Conservation (phyloP, 2,797 vertebrate species). For the Paedocypris micromegethes region DNA sequence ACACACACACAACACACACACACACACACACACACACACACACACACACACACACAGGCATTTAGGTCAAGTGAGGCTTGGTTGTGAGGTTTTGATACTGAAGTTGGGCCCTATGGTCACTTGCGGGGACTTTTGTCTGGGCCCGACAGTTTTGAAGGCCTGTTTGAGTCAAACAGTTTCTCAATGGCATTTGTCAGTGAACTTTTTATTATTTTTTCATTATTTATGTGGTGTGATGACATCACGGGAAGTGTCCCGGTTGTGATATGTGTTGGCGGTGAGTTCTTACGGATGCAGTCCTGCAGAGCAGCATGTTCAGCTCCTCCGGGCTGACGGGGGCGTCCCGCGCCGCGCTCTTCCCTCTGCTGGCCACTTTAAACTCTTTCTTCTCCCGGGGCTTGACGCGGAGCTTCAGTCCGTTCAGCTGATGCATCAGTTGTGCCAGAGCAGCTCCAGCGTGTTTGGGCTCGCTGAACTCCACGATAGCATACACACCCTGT, state of each 20-base stretch:
- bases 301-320: conserved; percentile 67
- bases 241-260: no score
- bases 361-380: conserved; percentile 74
- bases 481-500: conserved; percentile 86
- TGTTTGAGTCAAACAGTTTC: no score
- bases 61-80: no score
- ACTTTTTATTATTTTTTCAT: no score
- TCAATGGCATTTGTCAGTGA: no score
- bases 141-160: no score
- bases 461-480: conserved; percentile 70
- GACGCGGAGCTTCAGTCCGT: conserved; percentile 72
- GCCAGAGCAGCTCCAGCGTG: conserved; percentile 63
- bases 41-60: no score
- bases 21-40: not conserved
- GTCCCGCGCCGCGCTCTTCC: conserved; percentile 56
- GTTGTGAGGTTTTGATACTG: no score
- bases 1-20: no score
- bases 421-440: conserved; percentile 67
- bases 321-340: conserved; percentile 62
- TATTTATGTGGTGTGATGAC: not conserved
- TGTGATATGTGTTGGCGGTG: no score
- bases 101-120: no score
- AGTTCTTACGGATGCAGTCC: conserved; percentile 66
- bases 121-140: no score
- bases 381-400: conserved; percentile 81